Conservation (phyloP, 2,797 vertebrate genomes). For the Hypotaenidia philippensis region DNA sequence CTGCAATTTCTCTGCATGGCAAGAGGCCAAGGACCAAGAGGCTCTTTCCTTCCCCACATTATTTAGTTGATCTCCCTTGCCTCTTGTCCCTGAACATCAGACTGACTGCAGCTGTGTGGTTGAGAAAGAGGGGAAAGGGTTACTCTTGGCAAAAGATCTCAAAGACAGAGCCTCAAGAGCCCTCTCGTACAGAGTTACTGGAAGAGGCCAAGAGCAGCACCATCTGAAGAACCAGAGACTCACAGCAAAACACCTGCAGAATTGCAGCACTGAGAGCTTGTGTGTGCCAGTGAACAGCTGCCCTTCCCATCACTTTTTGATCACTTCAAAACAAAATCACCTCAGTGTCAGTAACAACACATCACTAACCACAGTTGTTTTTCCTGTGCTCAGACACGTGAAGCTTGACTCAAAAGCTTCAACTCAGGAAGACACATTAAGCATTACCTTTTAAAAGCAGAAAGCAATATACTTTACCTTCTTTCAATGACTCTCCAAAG, state of each 20-base stretch:
- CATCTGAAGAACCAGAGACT: background rate
- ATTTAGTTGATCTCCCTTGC: background rate
- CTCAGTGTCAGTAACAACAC: background rate
- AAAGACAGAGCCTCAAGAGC: background rate
- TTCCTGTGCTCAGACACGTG: background rate
- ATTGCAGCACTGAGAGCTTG: background rate
- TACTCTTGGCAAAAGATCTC: background rate
- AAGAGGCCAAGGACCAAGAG: background rate
- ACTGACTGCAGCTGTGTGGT: background rate
- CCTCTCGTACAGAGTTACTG: background rate
- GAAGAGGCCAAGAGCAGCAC: background rate
- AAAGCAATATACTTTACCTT: conserved; percentile 80
- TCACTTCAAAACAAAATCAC: background rate
- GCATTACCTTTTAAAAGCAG: background rate
- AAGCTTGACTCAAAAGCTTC: background rate
- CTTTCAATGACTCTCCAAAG: conserved; percentile 98
- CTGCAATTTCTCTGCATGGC: background rate
- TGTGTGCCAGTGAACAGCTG: background rate
- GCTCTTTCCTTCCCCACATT: background rate
- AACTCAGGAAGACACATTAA: background rate
- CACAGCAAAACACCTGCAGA: background rate
- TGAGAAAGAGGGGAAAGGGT: background rate
- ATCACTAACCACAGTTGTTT: background rate
- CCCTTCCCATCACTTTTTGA: background rate
- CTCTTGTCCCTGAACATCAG: background rate